Conservation (phyloP, 1,140 invertebrate genomes). For the Pseudomyrmex gracilis region DNA sequence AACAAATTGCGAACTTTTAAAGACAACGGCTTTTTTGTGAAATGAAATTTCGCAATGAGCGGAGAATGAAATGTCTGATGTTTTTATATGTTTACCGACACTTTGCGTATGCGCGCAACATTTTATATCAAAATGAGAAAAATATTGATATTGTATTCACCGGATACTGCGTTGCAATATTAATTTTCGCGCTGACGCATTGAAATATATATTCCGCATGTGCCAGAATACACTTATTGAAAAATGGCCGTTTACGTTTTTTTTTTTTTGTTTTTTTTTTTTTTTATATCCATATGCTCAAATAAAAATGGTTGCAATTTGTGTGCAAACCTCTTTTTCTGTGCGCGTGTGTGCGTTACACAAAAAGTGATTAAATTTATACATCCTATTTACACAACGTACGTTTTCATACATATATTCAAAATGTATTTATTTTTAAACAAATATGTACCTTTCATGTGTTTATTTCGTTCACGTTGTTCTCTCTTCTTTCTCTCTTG, state of each 20-base stretch:
- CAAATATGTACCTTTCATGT: no score
- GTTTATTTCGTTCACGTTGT: no score
- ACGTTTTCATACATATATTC: no score
- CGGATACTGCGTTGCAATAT: constrained; percentile 14
- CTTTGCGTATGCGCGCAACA: not conserved
- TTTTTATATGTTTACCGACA: no score
- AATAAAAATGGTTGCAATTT: not conserved
- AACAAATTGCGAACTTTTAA: no score
- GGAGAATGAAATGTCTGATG: no score
- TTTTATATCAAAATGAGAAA: constrained; percentile 10
- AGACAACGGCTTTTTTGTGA: no score
- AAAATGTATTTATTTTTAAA: no score
- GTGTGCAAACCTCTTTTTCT: not conserved
- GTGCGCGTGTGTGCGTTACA: no score
- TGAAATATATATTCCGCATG: not conserved
- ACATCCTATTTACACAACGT: not conserved
- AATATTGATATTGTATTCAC: constrained; percentile 3
- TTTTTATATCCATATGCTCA: not conserved
- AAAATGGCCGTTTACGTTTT: no score
- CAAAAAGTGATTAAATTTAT: not conserved
- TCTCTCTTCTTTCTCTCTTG: no score
- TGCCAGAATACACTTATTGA: not conserved
- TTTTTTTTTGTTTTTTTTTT: not conserved
- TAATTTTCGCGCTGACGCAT: not conserved
- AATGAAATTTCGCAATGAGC: no score